phyloP scores from a whole-genome alignment of 2,797 vertebrate species.

The Podarcis siculus region DNA sequence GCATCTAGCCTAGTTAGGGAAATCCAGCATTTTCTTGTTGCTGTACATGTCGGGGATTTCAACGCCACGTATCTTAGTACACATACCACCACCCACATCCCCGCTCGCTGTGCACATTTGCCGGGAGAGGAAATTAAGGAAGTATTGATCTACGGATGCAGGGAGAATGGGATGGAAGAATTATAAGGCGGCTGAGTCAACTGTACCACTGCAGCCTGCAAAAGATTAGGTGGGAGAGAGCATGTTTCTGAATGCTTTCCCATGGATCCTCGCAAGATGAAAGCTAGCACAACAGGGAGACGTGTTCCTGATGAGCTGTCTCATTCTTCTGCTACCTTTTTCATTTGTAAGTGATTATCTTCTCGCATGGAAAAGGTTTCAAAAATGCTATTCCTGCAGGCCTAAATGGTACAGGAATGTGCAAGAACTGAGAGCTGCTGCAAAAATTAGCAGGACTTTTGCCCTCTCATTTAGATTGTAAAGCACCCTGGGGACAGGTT shows the following conservation, averaged over 20 bases:
- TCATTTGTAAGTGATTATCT: neutral
- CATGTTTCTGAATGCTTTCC: neutral
- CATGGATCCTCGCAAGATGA: neutral
- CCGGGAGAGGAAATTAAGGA: neutral
- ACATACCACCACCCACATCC: neutral
- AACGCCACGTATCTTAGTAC: neutral
- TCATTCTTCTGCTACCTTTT: neutral
- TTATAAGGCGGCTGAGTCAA: neutral
- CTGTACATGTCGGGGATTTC: neutral
- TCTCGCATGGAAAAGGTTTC: too few relatives aligned
- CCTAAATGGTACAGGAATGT: too few relatives aligned
- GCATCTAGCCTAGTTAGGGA: neutral
- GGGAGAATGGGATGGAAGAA: neutral
- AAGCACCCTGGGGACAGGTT: too few relatives aligned
- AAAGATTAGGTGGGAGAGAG: too few relatives aligned
- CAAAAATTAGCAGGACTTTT: too few relatives aligned
- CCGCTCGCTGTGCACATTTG: neutral
- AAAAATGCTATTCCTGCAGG: too few relatives aligned
- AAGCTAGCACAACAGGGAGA: neutral
- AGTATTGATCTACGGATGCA: neutral
- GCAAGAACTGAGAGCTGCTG: too few relatives aligned
- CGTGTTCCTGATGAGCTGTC: neutral
- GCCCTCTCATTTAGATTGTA: too few relatives aligned
- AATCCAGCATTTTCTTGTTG: slow-evolving; percentile 32
- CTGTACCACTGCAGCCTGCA: neutral